Evolutionary conservation across 2,797 vertebrate species (phyloP), one percentile per base, ranked within the genome.

Genomic region (Sorex maritimensis): DNA sequence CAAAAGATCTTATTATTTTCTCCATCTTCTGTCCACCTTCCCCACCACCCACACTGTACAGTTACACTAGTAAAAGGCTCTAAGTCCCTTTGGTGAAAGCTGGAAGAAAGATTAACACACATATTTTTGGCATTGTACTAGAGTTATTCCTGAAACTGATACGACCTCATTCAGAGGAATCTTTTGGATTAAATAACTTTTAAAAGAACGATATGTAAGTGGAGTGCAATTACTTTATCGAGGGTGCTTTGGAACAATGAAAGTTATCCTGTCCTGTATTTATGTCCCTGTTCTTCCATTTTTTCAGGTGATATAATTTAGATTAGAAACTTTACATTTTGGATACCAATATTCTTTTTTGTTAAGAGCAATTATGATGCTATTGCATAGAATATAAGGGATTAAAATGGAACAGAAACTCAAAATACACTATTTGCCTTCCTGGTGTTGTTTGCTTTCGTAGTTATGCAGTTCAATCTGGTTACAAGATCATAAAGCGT

Each of bases 401-500:
- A 13, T 41, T 67, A 13, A 23, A 68, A 58, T 30, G 24, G 79
- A 72, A 38, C 6, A 26, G 44, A 21, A 34, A 10, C 81, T 75
- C 21, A 15, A 7, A 83, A 28, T 49, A 15, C 19, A 75, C 9
- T 34, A 0, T 73, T 80, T 63, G 2, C 38, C 41, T 34, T 78
- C 38, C 38, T 85, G 12, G 19, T 13, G 14, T 58, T 74, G 13
- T 81, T 91, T 71, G 58, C 58, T 68, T 83, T 90, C 21, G 13
- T 75, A 49, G 23, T 28, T 69, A 44, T 80, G 30, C 23, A 74
- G 5, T 55, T 92, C 86, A 80, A 9, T 24, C 28, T 79, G 24
- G 9, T 79, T 83, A 38, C 46, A 58, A 84, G 87, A 89, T 46
- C 67, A 19, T 67, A 87, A 58, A 87, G 21, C 23, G 15, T 79